phyloP scores from a whole-genome alignment of 2,888 invertebrate species.

The Caradrina clavipalpis region DNA sequence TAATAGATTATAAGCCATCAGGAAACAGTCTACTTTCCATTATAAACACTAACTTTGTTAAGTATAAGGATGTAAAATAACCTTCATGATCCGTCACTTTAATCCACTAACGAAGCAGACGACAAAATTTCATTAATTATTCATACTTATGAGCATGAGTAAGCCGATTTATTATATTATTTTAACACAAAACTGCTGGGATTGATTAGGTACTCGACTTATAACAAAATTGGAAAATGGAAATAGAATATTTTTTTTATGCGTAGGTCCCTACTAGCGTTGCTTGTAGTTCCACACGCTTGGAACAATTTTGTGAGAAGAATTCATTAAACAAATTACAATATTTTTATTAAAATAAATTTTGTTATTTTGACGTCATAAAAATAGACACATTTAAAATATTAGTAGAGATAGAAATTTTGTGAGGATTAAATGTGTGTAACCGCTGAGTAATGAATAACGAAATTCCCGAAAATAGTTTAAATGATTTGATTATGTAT shows the following conservation, averaged over 20 bases:
- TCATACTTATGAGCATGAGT: conserved; percentile 57
- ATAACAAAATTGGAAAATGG: conserved; percentile 23
- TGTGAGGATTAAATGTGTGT: too few relatives aligned
- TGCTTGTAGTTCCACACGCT: not conserved
- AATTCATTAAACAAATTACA: too few relatives aligned
- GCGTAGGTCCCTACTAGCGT: not conserved
- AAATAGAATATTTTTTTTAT: conserved; percentile 17
- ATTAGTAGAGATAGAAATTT: too few relatives aligned
- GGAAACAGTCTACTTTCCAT: conserved; percentile 25
- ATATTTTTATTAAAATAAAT: not conserved
- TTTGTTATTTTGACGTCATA: not conserved
- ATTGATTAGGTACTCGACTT: conserved; percentile 28
- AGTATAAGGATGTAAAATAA: conserved; percentile 52
- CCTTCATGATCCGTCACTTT: conserved; percentile 62
- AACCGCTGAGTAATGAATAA: too few relatives aligned
- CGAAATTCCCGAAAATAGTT: too few relatives aligned
- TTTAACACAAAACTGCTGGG: conserved; percentile 52
- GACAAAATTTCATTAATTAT: conserved; percentile 65
- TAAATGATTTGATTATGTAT: too few relatives aligned
- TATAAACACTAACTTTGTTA: conserved; percentile 45
- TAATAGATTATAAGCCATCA: conserved; percentile 41
- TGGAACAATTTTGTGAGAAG: not conserved
- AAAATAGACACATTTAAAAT: too few relatives aligned
- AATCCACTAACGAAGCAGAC: conserved; percentile 60
- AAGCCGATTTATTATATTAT: conserved; percentile 58